phyloP scores from a whole-genome alignment of 1,140 invertebrate genomes.

The Drosophila littoralis region DNA sequence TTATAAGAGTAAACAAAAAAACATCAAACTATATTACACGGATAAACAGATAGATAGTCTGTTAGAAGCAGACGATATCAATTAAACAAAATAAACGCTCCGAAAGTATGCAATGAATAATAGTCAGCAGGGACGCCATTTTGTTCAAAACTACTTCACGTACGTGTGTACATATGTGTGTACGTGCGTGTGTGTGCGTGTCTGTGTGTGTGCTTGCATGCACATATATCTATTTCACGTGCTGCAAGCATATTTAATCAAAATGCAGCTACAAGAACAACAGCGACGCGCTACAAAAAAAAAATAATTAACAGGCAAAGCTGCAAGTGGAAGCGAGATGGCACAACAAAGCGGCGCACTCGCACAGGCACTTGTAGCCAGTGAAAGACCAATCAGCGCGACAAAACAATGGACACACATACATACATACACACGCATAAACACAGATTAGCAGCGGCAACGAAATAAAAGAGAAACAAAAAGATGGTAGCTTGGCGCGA shows the following conservation, averaged over 20 bases:
- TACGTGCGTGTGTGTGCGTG: background rate
- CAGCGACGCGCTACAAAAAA: conserved; percentile 64
- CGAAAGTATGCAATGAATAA: conserved; percentile 34
- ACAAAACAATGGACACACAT: conserved; percentile 77
- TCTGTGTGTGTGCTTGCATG: background rate
- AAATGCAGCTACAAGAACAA: conserved; percentile 47
- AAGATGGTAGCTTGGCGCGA: conserved; percentile 5
- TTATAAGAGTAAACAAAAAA: too few relatives aligned
- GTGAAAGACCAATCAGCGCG: conserved; percentile 81
- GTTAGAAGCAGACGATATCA: too few relatives aligned
- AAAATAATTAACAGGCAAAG: conserved; percentile 73
- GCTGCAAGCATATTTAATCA: conserved; percentile 67
- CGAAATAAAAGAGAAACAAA: conserved; percentile 1
- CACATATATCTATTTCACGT: conserved; percentile 13
- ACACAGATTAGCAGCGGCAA: background rate
- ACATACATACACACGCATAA: conserved; percentile 31
- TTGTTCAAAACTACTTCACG: conserved; percentile 8
- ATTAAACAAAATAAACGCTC: conserved; percentile 1
- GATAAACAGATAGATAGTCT: background rate
- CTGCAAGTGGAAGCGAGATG: conserved; percentile 43
- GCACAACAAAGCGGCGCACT: conserved; percentile 49
- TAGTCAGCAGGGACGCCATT: conserved; percentile 28
- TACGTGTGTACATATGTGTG: background rate
- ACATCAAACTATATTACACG: background rate
- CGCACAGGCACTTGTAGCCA: conserved; percentile 48